phyloP scores from a whole-genome alignment of 2,797 vertebrate species.

The Aulostomus chinensis region DNA sequence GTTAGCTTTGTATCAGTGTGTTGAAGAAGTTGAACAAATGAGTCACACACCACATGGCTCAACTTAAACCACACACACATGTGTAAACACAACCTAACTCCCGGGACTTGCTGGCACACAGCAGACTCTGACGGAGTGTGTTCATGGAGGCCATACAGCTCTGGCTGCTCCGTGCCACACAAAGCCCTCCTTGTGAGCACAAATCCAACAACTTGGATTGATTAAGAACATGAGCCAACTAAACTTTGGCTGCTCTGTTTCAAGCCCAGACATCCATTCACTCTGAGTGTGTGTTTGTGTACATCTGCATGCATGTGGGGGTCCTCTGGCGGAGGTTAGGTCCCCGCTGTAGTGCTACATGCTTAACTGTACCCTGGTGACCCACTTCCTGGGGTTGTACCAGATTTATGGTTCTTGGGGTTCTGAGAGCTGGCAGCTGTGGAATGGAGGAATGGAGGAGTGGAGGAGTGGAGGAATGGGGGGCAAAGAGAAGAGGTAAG shows the following conservation, averaged over 20 bases:
- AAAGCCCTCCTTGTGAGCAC: conserved; percentile 63
- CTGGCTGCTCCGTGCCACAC: conserved; percentile 48
- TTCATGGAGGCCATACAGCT: conserved; percentile 27
- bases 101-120: conserved; percentile 53
- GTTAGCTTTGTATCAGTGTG: conserved; percentile 32
- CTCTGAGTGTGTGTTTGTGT: not conserved
- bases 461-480: not conserved
- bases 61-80: conserved; percentile 38
- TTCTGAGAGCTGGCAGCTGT: conserved; percentile 66
- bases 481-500: conserved; percentile 44
- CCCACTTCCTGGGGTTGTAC: conserved; percentile 63
- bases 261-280: conserved; percentile 57
- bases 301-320: conserved; percentile 10
- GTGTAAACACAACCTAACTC: conserved; percentile 37
- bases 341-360: conserved; percentile 55
- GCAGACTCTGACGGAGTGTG: conserved; percentile 46
- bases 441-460: conserved; percentile 55
- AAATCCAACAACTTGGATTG: conserved; percentile 62
- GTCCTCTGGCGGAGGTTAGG: conserved; percentile 46
- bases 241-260: conserved; percentile 59
- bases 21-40: conserved; percentile 52
- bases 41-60: conserved; percentile 22
- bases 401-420: conserved; percentile 66
- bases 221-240: conserved; percentile 61
- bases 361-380: conserved; percentile 67